Conservation (phyloP, 1,140 invertebrate genomes). For the Drosophila baimaii region DNA sequence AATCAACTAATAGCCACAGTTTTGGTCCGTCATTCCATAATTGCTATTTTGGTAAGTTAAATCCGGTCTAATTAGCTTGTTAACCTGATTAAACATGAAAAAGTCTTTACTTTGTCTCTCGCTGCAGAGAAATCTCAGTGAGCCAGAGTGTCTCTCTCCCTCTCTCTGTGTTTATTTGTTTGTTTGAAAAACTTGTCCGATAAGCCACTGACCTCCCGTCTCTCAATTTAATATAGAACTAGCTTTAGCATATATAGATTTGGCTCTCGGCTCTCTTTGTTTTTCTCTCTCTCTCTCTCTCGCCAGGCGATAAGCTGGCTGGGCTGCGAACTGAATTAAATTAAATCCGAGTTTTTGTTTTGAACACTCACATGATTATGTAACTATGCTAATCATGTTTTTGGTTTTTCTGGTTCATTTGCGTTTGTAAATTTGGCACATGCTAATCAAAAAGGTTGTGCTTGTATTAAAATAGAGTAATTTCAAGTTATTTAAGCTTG, state of each 20-base stretch:
- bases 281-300: conserved; percentile 35
- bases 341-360: conserved; percentile 47
- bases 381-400: conserved; percentile 42
- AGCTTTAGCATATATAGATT: conserved; percentile 39
- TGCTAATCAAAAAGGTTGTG: conserved; percentile 17
- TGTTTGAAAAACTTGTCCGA: conserved; percentile 53
- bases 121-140: not conserved
- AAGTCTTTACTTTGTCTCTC: not conserved
- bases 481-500: no score
- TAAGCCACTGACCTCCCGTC: conserved; percentile 75
- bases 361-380: conserved; percentile 37
- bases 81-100: not conserved
- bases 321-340: conserved; percentile 49
- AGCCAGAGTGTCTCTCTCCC: conserved; percentile 5
- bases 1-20: conserved; percentile 17
- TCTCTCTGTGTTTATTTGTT: conserved; percentile 26
- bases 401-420: conserved; percentile 17
- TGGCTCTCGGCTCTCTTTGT: conserved; percentile 10
- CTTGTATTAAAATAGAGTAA: not conserved
- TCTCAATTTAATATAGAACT: conserved; percentile 25
- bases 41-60: conserved; percentile 41
- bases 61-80: conserved; percentile 39
- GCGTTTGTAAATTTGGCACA: conserved; percentile 33
- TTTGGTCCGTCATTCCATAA: conserved; percentile 33
- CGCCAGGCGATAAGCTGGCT: conserved; percentile 39